Evolutionary conservation across 2,113 vertebrate species (phyloP).

Genomic region (Emydocephalus ijimae): DNA sequence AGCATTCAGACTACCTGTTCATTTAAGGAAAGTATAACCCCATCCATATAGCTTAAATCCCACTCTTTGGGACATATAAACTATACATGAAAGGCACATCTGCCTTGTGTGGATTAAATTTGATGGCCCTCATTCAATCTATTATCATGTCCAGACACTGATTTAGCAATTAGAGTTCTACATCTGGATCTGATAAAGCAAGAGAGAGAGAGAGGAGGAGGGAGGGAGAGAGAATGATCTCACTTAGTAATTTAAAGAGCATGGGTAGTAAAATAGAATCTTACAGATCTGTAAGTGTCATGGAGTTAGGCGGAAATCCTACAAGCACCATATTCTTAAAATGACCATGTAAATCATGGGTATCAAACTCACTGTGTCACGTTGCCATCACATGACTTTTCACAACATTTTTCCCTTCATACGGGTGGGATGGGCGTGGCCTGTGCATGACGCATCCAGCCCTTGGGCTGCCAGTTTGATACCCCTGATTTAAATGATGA

Average conservation of each 20-base stretch:
- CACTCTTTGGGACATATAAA: not conserved
- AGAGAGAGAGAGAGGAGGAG: not conserved
- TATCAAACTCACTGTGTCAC: not conserved
- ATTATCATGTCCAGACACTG: not conserved
- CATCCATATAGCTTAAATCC: not conserved
- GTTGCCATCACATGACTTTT: accelerated
- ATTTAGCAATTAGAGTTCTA: not conserved
- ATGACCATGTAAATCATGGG: not conserved
- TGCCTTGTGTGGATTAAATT: not conserved
- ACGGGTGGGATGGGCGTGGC: not conserved
- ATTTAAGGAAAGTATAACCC: not conserved
- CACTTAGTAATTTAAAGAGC: not conserved
- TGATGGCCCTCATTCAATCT: not conserved
- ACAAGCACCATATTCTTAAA: not conserved
- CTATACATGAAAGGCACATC: not conserved
- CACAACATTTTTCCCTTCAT: accelerated
- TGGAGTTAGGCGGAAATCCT: not conserved
- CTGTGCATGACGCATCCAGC: no score
- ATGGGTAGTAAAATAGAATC: not conserved
- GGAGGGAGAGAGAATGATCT: not conserved
- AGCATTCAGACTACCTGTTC: not conserved
- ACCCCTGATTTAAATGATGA: not conserved
- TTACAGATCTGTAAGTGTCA: not conserved
- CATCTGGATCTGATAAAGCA: not conserved
- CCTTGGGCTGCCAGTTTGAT: not conserved